Base-by-base conservation (phyloP, 2,888 invertebrate genomes). In the Congeria kusceri region DNA sequence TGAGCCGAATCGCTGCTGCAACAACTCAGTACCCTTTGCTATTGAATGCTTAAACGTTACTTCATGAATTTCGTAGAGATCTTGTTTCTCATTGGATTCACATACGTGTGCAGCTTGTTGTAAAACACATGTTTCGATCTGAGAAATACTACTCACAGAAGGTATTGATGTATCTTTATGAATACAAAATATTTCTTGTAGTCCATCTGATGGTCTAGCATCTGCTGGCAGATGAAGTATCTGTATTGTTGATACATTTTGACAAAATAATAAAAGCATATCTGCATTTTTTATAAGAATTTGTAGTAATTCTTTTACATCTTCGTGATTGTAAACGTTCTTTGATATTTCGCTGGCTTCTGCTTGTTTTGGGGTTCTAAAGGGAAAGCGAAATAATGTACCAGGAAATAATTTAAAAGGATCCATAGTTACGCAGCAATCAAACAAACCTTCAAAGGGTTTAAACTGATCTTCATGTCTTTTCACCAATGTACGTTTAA, bases 311-410 rank as follows among this genome's bases (percentile, higher is more conserved):
- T 77, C 64, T 29, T 74, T 81, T 76, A 90, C 80, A 65, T 92
- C 90, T 0, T 76, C 32, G 20, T 74, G 46, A 39, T 84, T 73
- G 72, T 91, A 92, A 61, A 77, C 61, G 18, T 80, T 66, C n/a
- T 73, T 61, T 63, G 87, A 87, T 47, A 92, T 90, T 62, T 90
- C 86, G 72, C 92, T 92, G 25, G 63, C 53, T 13, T 65, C 65
- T 7, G 91, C 91, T 70, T 91, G 90, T 20, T 76, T 57, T 47
- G 70, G 62, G 25, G 87, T 91, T 61, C 92, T 67, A n/a, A 92
- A 82, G 11, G 92, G 92, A 18, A 92, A 86, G n/a, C 92, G 80
- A 65, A 92, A 91, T 27, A 92, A 82, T 2, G 92, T 92, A 4
- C 88, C 91, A 25, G 80, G 53, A 71, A 73, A 88, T 9, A 5